phyloP scores from a whole-genome alignment of 1,140 invertebrate species.

The Anastrepha ludens region DNA sequence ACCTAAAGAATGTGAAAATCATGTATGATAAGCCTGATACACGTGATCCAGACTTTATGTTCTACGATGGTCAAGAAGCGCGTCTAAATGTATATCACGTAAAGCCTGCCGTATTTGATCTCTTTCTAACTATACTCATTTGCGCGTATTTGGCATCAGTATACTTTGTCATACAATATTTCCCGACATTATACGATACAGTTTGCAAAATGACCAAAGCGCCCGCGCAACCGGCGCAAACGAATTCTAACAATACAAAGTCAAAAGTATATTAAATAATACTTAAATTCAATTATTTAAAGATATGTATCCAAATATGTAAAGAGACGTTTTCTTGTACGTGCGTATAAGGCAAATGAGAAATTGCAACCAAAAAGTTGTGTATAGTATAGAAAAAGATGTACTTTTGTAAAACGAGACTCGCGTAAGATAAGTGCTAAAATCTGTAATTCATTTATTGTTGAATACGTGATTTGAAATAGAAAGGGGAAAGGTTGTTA shows the following conservation, averaged over 20 bases:
- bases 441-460: slow-evolving; percentile 25
- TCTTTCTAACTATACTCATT: slow-evolving; percentile 92
- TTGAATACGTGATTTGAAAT: background rate
- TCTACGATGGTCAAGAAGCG: slow-evolving; percentile 89
- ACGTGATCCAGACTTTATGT: slow-evolving; percentile 93
- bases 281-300: slow-evolving; percentile 2
- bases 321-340: background rate
- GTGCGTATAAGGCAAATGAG: too few relatives aligned
- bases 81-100: slow-evolving; percentile 93
- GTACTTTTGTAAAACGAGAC: background rate
- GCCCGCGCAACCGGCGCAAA: background rate
- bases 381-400: too few relatives aligned
- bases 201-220: slow-evolving; percentile 73
- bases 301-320: background rate
- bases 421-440: slow-evolving; percentile 6
- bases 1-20: slow-evolving; percentile 84
- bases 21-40: slow-evolving; percentile 84
- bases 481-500: slow-evolving; percentile 31
- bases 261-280: slow-evolving; percentile 52
- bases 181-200: slow-evolving; percentile 78
- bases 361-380: too few relatives aligned
- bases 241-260: slow-evolving; percentile 53
- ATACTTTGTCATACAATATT: slow-evolving; percentile 88
- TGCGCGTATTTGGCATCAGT: slow-evolving; percentile 86
- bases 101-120: slow-evolving; percentile 97